These are phyloP conservation scores for Magallana nippona DNA, from an alignment of 2,888 invertebrate genomes.

Conservation along the genomic window DNA sequence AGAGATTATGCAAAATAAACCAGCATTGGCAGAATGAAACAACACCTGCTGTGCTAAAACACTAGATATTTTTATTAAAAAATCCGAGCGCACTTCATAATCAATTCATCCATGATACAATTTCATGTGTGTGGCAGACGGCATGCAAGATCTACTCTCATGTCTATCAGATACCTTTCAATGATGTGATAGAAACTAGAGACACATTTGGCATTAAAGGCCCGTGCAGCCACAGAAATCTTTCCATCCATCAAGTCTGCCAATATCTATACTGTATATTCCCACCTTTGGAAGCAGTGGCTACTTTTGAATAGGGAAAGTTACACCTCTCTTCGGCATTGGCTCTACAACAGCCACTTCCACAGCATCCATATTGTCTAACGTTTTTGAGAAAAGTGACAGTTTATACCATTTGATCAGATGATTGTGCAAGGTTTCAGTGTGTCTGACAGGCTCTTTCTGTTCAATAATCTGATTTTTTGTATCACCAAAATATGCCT, in stretches of 20 bases:
- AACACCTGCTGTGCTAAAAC: conserved; percentile 10
- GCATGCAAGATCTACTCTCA: background rate
- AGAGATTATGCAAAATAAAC: background rate
- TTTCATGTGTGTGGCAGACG: conserved; percentile 26
- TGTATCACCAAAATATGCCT: conserved; percentile 15
- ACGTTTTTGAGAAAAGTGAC: too few relatives aligned
- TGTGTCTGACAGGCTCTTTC: conserved; percentile 14
- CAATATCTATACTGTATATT: background rate
- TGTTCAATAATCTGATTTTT: conserved; percentile 25
- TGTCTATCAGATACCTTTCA: conserved; percentile 14
- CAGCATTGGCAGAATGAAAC: background rate
- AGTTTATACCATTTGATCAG: background rate
- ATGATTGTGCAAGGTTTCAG: conserved; percentile 22
- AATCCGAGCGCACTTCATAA: conserved; percentile 19
- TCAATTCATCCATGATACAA: conserved; percentile 27
- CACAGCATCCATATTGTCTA: too few relatives aligned
- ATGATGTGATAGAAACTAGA: conserved; percentile 33
- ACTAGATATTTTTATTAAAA: background rate
- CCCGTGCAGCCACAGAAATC: conserved; percentile 2
- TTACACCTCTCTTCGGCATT: too few relatives aligned
- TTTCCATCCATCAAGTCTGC: conserved; percentile 5
- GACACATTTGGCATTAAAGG: conserved; percentile 5
- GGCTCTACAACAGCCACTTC: too few relatives aligned
- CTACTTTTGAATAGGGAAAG: too few relatives aligned
- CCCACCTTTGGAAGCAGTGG: conserved; percentile 2